These are phyloP conservation scores for Caenorhabditis imperialis DNA, from an alignment of 2,888 invertebrate genomes.

Conservation along the genomic window DNA sequence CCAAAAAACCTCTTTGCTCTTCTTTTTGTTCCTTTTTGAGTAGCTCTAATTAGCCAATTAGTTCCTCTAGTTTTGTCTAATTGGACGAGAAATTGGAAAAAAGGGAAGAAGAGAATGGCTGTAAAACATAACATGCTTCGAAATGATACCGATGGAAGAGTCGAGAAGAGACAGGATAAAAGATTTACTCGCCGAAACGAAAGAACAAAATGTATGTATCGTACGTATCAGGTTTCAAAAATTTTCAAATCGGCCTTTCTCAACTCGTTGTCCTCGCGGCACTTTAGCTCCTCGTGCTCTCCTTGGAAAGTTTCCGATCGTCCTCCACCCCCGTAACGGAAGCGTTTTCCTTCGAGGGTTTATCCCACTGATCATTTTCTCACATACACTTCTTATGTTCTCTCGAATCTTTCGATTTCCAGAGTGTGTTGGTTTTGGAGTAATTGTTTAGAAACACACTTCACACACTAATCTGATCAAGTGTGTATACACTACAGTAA, in stretches of 20 bases:
- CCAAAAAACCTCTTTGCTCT: not conserved
- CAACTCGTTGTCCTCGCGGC: slow-evolving; percentile 17
- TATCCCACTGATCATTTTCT: no score
- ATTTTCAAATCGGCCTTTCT: slow-evolving; percentile 41
- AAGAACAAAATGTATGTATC: slow-evolving; percentile 56
- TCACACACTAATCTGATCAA: no score
- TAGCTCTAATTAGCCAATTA: slow-evolving; percentile 19
- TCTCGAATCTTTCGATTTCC: no score
- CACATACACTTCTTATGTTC: no score
- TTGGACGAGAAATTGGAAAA: slow-evolving; percentile 3
- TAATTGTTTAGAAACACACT: no score
- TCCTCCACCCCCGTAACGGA: slow-evolving; percentile 16
- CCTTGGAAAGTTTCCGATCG: slow-evolving; percentile 5
- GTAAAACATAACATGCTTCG: no score
- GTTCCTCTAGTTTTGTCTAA: not conserved
- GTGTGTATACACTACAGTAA: no score
- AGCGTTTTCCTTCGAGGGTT: no score
- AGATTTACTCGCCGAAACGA: slow-evolving; percentile 25
- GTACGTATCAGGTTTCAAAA: slow-evolving; percentile 54
- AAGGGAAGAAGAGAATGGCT: not conserved
- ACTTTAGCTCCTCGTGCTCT: slow-evolving; percentile 28
- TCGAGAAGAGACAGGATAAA: no score
- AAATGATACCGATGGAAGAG: no score
- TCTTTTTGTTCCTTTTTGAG: not conserved
- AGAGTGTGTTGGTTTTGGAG: no score